A percentile compares a stretch with the other conserved stretches of the same genome.
Evolutionary conservation across 1,140 invertebrate species (phyloP).

Genomic region (Elymnias hypermnestra): DNA sequence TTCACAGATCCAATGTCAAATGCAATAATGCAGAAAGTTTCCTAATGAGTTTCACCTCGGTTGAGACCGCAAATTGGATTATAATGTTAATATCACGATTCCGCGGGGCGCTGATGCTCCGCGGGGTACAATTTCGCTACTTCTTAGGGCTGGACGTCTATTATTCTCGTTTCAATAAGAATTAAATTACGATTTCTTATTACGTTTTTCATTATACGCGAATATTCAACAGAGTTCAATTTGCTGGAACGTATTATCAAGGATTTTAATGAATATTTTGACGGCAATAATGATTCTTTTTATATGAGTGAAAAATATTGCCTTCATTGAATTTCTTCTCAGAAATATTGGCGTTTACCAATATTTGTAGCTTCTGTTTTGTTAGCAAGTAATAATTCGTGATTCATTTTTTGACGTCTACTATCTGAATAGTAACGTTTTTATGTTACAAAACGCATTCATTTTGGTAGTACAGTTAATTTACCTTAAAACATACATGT

Average conservation of each 20-base stretch:
- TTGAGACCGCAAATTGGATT: slow-evolving; percentile 64
- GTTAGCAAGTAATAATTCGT: too few relatives aligned
- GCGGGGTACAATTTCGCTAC: slow-evolving; percentile 51
- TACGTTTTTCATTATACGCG: slow-evolving; percentile 69
- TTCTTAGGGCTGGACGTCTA: slow-evolving; percentile 56
- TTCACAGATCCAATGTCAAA: slow-evolving; percentile 42
- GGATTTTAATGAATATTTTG: slow-evolving; percentile 49
- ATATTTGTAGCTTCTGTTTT: too few relatives aligned
- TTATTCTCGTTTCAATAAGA: slow-evolving; percentile 74
- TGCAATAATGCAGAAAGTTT: slow-evolving; percentile 61
- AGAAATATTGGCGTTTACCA: too few relatives aligned
- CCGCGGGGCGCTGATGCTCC: slow-evolving; percentile 32
- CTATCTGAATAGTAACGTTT: too few relatives aligned
- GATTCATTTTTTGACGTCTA: too few relatives aligned
- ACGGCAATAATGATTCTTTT: slow-evolving; percentile 15
- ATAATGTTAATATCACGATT: slow-evolving; percentile 69
- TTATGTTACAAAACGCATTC: too few relatives aligned
- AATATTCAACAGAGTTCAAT: slow-evolving; percentile 64
- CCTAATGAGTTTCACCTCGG: slow-evolving; percentile 62
- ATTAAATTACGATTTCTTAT: slow-evolving; percentile 75
- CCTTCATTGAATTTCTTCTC: background rate
- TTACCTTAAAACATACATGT: too few relatives aligned
- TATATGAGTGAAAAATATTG: slow-evolving; percentile 6
- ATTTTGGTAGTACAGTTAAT: too few relatives aligned
- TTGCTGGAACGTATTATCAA: slow-evolving; percentile 50